Base-by-base conservation (phyloP, 2,888 invertebrate genomes). In the Cosmia trapezina region DNA sequence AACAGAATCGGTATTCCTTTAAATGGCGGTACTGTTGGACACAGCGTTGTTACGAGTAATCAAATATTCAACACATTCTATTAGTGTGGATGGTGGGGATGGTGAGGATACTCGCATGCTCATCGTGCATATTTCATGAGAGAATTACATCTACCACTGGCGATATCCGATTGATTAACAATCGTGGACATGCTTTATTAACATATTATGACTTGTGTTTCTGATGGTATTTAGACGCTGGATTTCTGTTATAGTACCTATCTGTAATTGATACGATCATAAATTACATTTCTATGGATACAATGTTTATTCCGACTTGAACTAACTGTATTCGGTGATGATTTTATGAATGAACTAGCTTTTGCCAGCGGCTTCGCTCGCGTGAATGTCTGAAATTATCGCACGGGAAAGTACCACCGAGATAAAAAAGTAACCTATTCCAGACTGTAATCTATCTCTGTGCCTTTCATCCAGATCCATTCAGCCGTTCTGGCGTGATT, bases 61-160 rank as follows among this genome's bases (percentile, higher is more conserved):
- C 81, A 89, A 89, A 88, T 89, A 88, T 90, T 85, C 89, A 86
- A 73, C 75, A 70, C 75, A 78, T 67, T 68, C 79, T 80, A 87
- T 81, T 83, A 86, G 84, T 53, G 73, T 56, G 47, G 12, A 65
- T 54, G 45, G 49, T 28, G 49, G 19, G 19, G 70, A 11, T 17
- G n/a, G 43, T 43, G 73, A 12, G 68, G 69, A 51, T 33, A 33
- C n/a, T 70, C 62, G 57, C 47, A 43, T 22, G 43, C 17, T 70
- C 14, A 37, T 41, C 65, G 72, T 76, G 67, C 78, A 87, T 86
- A 86, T 83, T 88, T 84, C 76, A 86, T 86, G 79, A 64, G 67
- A 67, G 65, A 78, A 73, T 75, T 73, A 68, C 70, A 37, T 37
- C 37, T 71, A 57, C 67, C 64, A 12, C 49, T 37, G 53, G 43